These are phyloP conservation scores for Mus spretus DNA, from an alignment of 2,797 vertebrate genomes.

Conservation along the genomic window DNA sequence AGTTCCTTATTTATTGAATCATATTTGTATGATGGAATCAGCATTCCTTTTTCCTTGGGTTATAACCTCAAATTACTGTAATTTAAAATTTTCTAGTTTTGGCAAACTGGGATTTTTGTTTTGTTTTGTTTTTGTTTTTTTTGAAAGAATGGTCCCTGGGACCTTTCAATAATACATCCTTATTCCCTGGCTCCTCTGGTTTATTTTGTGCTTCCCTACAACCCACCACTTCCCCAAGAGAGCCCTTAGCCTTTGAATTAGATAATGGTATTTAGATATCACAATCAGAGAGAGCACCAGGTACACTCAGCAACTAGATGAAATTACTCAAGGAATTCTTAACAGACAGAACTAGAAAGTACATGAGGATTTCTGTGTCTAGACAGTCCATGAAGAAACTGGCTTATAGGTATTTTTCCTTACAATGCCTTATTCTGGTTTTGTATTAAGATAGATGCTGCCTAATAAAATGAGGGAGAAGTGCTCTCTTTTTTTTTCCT, in stretches of 20 bases:
- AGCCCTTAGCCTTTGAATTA: background rate
- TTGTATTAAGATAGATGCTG: background rate
- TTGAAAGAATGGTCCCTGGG: background rate
- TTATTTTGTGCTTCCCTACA: background rate
- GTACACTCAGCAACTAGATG: background rate
- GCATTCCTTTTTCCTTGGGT: background rate
- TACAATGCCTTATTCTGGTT: slow-evolving; percentile 4
- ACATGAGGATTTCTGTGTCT: background rate
- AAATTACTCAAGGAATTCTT: background rate
- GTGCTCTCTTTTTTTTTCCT: background rate
- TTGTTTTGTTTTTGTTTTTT: background rate
- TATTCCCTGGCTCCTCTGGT: background rate
- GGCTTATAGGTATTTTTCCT: background rate
- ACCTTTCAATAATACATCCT: background rate
- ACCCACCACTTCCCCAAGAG: background rate
- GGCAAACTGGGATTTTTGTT: background rate
- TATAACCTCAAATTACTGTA: background rate
- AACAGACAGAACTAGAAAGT: background rate
- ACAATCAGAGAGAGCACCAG: background rate
- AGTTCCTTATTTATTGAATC: background rate
- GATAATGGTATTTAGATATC: background rate
- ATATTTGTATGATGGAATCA: background rate
- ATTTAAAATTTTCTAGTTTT: slow-evolving; percentile 36
- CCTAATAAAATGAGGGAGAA: background rate
- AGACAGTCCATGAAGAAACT: background rate